Percentiles rank a stretch among this genome's conserved stretches.
Evolutionary conservation across 2,797 vertebrate species (phyloP).

Genomic region (Enteromius argenteus): DNA sequence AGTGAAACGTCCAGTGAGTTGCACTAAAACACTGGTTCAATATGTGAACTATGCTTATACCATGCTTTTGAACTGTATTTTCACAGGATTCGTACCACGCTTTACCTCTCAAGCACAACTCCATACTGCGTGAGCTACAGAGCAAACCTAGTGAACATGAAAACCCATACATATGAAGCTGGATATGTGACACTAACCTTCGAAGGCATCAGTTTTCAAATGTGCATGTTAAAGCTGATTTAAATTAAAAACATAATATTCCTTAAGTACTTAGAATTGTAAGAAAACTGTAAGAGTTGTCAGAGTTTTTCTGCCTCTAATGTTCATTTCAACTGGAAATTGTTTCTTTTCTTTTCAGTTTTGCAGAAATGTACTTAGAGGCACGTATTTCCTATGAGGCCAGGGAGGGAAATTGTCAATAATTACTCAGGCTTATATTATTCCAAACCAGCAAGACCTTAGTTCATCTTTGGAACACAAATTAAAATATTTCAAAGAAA

Average conservation of each 20-base stretch:
- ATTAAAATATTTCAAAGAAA: not conserved
- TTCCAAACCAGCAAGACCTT: not conserved
- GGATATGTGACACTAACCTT: not conserved
- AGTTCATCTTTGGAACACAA: not conserved
- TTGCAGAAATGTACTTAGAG: not conserved
- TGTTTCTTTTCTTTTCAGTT: too few species aligned
- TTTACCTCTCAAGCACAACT: not conserved
- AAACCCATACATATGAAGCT: not conserved
- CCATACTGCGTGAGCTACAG: not conserved
- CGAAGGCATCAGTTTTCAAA: not conserved
- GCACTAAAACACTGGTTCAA: too few species aligned
- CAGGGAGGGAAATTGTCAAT: not conserved
- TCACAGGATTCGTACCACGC: not conserved
- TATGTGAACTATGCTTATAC: too few species aligned
- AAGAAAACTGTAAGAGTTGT: not conserved
- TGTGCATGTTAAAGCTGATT: not conserved
- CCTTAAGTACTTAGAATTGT: not conserved
- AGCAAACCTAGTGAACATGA: not conserved
- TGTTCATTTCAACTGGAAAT: not conserved
- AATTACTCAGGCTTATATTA: not conserved
- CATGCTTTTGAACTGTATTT: too few species aligned
- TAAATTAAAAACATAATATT: not conserved
- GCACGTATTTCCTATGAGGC: not conserved
- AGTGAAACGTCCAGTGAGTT: too few species aligned
- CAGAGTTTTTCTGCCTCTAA: not conserved